Base-by-base conservation (phyloP, 2,113 vertebrate species). In the Bungarus multicinctus region DNA sequence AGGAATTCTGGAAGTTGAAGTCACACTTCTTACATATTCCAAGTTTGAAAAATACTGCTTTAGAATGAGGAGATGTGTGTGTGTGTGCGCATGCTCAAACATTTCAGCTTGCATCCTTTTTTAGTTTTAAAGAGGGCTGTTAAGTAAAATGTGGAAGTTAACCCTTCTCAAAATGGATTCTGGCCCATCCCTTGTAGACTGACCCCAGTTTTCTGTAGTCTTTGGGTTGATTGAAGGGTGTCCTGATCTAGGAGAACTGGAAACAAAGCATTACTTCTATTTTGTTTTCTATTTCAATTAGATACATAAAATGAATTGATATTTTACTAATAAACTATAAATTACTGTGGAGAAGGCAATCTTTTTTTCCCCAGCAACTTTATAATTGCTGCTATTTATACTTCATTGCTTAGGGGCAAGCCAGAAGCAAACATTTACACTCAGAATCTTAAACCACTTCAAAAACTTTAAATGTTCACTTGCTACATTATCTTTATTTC, bases 221-320 rank as follows among this genome's bases (percentile, higher is more conserved):
- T 81, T 81, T 43, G 34, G 34, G 7, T 6, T 81, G 34, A 43
- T 43, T 43, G 74, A 81, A 81, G 34, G 2, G 69, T 18, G 8
- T 39, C 6, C 69, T 81, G 6, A 81, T 69, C 45, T 64, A 85
- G 5, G 27, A 87, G 18, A 20, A 47, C 30, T 20, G 3, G 10
- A 52, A 91, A 47, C 87, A n/a, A 57, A 91, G 5, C 34, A 74
- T 14, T 58, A 1, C n/a, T 88, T n/a, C n/a, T n/a, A n/a, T n/a
- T 53, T 74, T 86, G 6, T 87, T 50, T 60, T 50, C 16, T 85
- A 14, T 85, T 89, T 89, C 53, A 55, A 47, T 20, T 18, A 52
- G 27, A 53, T 54, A 58, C 27, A 20, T 85, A 85, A 89, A 93
- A 74, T 93, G 89, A 93, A 89, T 90, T 89, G 54, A 54, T 39